These are phyloP conservation scores for Drosophila anceps DNA, from an alignment of 2,888 invertebrate genomes.

Conservation along the genomic window DNA sequence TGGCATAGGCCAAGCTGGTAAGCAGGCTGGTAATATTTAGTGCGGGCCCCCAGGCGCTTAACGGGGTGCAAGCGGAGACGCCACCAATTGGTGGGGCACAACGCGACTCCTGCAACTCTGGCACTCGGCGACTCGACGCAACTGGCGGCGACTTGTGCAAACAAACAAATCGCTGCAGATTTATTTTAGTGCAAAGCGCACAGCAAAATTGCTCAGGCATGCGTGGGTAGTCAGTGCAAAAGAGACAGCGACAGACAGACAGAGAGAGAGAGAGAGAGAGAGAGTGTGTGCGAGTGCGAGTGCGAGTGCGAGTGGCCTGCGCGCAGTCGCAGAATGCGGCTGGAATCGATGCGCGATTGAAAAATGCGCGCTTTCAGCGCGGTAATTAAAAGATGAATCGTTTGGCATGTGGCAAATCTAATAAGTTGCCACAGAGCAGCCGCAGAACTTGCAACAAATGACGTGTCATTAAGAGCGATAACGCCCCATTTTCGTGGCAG, in stretches of 20 bases:
- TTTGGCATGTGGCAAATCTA: conserved; percentile 71
- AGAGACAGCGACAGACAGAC: conserved; percentile 1
- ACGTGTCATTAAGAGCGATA: conserved; percentile 82
- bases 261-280: background rate
- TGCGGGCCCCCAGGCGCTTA: conserved; percentile 58
- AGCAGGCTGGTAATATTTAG: conserved; percentile 67
- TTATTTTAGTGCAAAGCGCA: conserved; percentile 78
- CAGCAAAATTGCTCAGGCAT: conserved; percentile 61
- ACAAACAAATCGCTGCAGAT: conserved; percentile 79
- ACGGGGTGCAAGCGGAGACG: conserved; percentile 43
- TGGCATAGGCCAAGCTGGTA: conserved; percentile 47
- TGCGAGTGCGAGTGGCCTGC: conserved; percentile 9
- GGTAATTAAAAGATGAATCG: conserved; percentile 85
- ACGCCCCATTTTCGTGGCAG: conserved; percentile 77
- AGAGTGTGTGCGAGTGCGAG: background rate
- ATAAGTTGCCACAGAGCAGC: conserved; percentile 52
- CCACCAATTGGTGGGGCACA: background rate
- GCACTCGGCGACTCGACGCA: conserved; percentile 10
- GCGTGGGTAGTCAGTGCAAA: conserved; percentile 60
- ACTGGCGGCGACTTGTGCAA: conserved; percentile 76
- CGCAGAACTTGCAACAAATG: conserved; percentile 70
- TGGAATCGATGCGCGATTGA: conserved; percentile 70
- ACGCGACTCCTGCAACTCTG: background rate
- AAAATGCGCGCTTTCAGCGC: conserved; percentile 83
- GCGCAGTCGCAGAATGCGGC: conserved; percentile 36